These are phyloP conservation scores for Drosophila kanekoi DNA, from an alignment of 2,888 invertebrate species.

Conservation along the genomic window DNA sequence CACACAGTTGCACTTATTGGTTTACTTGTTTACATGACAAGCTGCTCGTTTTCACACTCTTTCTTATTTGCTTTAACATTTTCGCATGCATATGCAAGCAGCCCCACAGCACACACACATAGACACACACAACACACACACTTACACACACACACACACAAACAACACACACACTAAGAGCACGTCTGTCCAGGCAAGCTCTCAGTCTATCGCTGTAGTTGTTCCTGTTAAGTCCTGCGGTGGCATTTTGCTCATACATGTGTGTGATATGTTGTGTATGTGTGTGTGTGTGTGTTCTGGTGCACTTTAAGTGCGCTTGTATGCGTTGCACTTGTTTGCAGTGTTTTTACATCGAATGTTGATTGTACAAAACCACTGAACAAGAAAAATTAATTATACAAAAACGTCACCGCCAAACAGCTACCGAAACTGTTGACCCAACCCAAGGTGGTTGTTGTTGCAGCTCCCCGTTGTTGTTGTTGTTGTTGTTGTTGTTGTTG, in stretches of 20 bases:
- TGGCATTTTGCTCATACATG: constrained; percentile 54
- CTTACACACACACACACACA: constrained; percentile 12
- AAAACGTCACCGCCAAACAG: constrained; percentile 82
- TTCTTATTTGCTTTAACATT: constrained; percentile 80
- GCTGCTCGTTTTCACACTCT: constrained; percentile 81
- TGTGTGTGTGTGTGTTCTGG: constrained; percentile 35
- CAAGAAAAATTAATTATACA: constrained; percentile 85
- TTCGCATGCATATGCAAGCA: constrained; percentile 81
- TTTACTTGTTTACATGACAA: constrained; percentile 81
- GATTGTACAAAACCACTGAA: constrained; percentile 84
- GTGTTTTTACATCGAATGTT: constrained; percentile 80
- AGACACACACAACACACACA: constrained; percentile 19
- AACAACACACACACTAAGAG: constrained; percentile 8
- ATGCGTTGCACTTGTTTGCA: constrained; percentile 75
- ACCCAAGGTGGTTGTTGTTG: constrained; percentile 36
- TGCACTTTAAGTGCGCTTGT: constrained; percentile 76
- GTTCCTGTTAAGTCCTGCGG: constrained; percentile 69
- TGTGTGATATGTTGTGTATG: constrained; percentile 8
- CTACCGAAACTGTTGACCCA: constrained; percentile 80
- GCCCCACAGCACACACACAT: constrained; percentile 54
- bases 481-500: constrained; percentile 39
- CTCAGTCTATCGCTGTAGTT: constrained; percentile 49
- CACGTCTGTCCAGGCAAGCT: constrained; percentile 37
- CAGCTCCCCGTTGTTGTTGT: constrained; percentile 18
- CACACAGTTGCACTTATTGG: constrained; percentile 73